phyloP scores from a whole-genome alignment of 2,113 vertebrate species.

The Xenopus tropicalis region UCB_Xtro_10.0 CM004451.2:56787001-56787500 shows the following conservation, averaged over 20 bases:
- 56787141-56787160: not conserved
- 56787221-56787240: no score
- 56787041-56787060: no score
- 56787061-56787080: no score
- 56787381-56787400: not conserved
- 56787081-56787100: no score
- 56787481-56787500: constrained; percentile 12
- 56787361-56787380: constrained; percentile 17
- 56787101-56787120: no score
- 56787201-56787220: not conserved
- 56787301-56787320: not conserved
- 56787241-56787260: not conserved
- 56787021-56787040: no score
- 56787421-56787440: not conserved
- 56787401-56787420: constrained; percentile 2
- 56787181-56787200: not conserved
- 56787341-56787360: not conserved
- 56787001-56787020: no score
- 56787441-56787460: constrained; percentile 19
- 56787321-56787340: constrained; percentile 9
- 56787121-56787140: no score
- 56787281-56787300: not conserved
- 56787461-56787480: constrained; percentile 2
- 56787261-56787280: not conserved
- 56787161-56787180: constrained; percentile 1